A percentile compares a stretch with the other conserved stretches of the same genome.
These are phyloP conservation scores for Lacanobia oleracea DNA, from an alignment of 2,888 invertebrate species.

Conservation along the genomic window DNA sequence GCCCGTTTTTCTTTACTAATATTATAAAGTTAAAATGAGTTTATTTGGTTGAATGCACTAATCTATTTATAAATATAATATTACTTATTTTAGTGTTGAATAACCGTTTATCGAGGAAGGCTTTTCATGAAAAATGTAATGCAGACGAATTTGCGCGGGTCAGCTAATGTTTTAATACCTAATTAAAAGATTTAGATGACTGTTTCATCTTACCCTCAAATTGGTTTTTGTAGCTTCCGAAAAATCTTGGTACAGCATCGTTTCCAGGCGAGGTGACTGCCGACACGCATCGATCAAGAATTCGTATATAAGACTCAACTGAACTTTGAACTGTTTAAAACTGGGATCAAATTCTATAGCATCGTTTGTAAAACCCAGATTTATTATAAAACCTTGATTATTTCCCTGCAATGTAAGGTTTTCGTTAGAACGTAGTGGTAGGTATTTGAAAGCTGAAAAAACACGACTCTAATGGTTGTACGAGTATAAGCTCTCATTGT, in stretches of 20 bases:
- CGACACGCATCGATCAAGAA: slow-evolving; percentile 94
- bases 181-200: not conserved
- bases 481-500: no score
- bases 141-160: no score
- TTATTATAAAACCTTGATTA: slow-evolving; percentile 93
- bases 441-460: not conserved
- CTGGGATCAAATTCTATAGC: slow-evolving; percentile 93
- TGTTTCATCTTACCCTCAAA: slow-evolving; percentile 74
- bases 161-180: not conserved
- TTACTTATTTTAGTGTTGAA: no score
- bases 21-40: no score
- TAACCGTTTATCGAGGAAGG: no score
- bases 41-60: no score
- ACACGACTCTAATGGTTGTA: no score
- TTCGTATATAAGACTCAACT: slow-evolving; percentile 93
- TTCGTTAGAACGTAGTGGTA: not conserved
- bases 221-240: slow-evolving; percentile 69
- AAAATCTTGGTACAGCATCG: slow-evolving; percentile 93
- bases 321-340: slow-evolving; percentile 93
- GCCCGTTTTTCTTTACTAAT: no score
- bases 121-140: no score
- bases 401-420: slow-evolving; percentile 85
- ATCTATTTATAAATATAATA: no score
- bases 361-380: slow-evolving; percentile 90
- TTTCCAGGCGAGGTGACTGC: slow-evolving; percentile 95